A percentile compares a stretch with the other conserved stretches of the same genome.
These are phyloP conservation scores for Melanitta fusca DNA, from an alignment of 2,797 vertebrate species.

Conservation along the genomic window DNA sequence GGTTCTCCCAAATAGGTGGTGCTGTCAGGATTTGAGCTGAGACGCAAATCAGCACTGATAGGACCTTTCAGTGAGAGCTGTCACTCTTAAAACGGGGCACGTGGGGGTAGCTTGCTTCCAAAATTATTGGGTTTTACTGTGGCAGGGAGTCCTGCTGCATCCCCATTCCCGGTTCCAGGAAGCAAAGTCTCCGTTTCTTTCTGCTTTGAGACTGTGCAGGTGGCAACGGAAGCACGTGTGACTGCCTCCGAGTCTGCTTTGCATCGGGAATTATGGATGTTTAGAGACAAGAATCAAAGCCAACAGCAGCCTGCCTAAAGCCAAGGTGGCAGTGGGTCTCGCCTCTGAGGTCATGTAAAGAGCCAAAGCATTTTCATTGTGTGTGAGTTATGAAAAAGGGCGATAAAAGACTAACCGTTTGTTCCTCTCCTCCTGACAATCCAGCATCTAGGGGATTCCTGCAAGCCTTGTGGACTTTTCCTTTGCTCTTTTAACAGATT, in stretches of 20 bases:
- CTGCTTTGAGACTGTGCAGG: neutral
- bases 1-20: neutral
- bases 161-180: neutral
- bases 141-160: neutral
- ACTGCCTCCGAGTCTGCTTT: neutral
- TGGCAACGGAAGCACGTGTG: neutral
- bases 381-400: neutral
- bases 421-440: neutral
- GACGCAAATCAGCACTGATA: neutral
- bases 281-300: neutral
- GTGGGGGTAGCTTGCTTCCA: neutral
- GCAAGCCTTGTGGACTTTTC: neutral
- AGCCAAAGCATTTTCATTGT: neutral
- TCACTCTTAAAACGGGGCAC: neutral
- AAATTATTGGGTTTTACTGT: neutral
- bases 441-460: neutral
- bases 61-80: neutral
- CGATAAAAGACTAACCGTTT: rapidly evolving
- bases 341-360: neutral
- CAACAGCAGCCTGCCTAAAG: neutral
- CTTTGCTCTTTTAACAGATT: neutral
- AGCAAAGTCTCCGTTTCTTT: neutral
- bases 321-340: neutral
- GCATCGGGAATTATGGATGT: neutral
- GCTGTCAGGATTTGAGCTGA: neutral